Conservation (phyloP, 2,797 vertebrate genomes). For the Enteromius argenteus region DNA sequence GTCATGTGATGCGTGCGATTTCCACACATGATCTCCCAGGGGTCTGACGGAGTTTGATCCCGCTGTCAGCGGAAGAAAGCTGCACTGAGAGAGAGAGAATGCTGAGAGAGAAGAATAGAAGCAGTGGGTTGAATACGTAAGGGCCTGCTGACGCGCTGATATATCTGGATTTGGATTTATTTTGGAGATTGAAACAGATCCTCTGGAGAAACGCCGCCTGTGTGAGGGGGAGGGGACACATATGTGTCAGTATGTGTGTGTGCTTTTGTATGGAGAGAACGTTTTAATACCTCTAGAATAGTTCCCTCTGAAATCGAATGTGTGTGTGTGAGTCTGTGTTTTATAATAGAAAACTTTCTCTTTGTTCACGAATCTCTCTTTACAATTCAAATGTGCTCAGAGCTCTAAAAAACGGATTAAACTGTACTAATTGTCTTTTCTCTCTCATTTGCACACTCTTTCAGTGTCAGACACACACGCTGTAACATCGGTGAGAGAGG, state of each 20-base stretch:
- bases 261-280: constrained; percentile 27
- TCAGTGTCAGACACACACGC: constrained; percentile 30
- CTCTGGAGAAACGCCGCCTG: constrained; percentile 55
- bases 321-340: constrained; percentile 44
- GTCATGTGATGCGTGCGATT: constrained; percentile 23
- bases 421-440: constrained; percentile 48
- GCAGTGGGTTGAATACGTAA: constrained; percentile 59
- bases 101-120: constrained; percentile 51
- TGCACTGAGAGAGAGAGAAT: constrained; percentile 45
- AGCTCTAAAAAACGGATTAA: constrained; percentile 43
- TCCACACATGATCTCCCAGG: constrained; percentile 49
- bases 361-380: constrained; percentile 54
- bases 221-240: constrained; percentile 28
- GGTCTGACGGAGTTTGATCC: constrained; percentile 43
- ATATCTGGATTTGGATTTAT: constrained; percentile 64
- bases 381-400: constrained; percentile 44
- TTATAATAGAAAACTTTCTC: constrained; percentile 52
- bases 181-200: constrained; percentile 60
- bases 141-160: constrained; percentile 55
- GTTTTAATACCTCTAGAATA: constrained; percentile 31
- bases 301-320: constrained; percentile 1
- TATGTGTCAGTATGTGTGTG: constrained; percentile 39
- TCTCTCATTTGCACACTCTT: constrained; percentile 48
- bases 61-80: constrained; percentile 58
- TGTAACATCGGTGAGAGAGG: constrained; percentile 54